Conservation (phyloP, 2,888 invertebrate genomes). For the Micropterix aruncella region DNA sequence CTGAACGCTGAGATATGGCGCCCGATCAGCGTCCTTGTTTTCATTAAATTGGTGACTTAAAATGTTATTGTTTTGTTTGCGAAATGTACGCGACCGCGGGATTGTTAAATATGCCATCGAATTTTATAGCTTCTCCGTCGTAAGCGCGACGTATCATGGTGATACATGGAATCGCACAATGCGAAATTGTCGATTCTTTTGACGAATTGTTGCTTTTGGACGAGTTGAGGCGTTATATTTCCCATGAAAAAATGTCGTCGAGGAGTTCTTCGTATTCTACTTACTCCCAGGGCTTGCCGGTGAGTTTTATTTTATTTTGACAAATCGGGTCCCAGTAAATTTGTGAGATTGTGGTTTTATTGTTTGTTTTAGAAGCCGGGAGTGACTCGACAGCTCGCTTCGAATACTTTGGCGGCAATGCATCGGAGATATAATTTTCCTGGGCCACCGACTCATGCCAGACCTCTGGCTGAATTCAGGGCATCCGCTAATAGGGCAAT, state of each 20-base stretch:
- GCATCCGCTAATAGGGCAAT: conserved; percentile 59
- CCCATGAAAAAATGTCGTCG: background rate
- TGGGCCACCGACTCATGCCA: conserved; percentile 37
- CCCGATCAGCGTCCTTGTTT: too few species aligned
- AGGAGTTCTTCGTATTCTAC: background rate
- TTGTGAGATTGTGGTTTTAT: background rate
- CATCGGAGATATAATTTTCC: conserved; percentile 41
- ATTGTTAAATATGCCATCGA: too few species aligned
- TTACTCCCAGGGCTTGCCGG: background rate
- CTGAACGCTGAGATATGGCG: too few species aligned
- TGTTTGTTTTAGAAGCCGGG: conserved; percentile 28
- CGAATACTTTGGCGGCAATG: conserved; percentile 53
- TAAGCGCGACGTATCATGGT: too few species aligned
- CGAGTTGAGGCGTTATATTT: background rate
- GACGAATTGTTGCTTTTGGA: background rate
- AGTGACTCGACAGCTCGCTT: conserved; percentile 48
- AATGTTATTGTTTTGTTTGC: too few species aligned
- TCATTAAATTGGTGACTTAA: too few species aligned
- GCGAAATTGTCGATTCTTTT: background rate
- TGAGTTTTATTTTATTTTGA: background rate
- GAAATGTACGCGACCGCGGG: too few species aligned
- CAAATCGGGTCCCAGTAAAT: background rate
- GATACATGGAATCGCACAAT: too few species aligned
- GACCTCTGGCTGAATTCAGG: conserved; percentile 36
- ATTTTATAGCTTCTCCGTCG: too few species aligned